phyloP scores from a whole-genome alignment of 1,140 invertebrate species.

The Drosophila pseudoobscura region DNA sequence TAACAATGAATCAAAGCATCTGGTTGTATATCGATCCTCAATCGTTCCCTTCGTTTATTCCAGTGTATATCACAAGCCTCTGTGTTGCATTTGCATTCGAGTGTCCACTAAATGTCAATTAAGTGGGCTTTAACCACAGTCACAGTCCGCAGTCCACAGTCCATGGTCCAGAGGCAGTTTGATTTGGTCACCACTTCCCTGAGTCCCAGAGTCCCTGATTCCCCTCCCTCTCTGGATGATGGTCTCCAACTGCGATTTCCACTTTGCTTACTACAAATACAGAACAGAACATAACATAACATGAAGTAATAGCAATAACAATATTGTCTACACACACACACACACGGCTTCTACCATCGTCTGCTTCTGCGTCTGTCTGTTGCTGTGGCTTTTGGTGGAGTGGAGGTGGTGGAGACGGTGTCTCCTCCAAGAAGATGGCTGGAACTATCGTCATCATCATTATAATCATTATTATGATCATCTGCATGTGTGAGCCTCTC shows the following conservation, averaged over 20 bases:
- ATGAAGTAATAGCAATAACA: slow-evolving; percentile 70
- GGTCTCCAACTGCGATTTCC: slow-evolving; percentile 71
- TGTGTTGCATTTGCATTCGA: slow-evolving; percentile 66
- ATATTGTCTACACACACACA: slow-evolving; percentile 58
- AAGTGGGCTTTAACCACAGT: slow-evolving; percentile 72
- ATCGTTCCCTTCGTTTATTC: neutral
- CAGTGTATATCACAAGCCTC: slow-evolving; percentile 13
- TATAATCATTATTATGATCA: slow-evolving; percentile 38
- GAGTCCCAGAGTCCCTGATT: slow-evolving; percentile 11
- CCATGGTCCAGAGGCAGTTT: slow-evolving; percentile 47
- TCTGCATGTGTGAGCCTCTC: slow-evolving; percentile 51
- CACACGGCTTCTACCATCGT: slow-evolving; percentile 14
- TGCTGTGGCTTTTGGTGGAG: slow-evolving; percentile 28
- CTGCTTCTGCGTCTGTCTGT: too few relatives aligned
- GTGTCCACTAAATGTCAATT: slow-evolving; percentile 82
- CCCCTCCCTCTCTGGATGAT: slow-evolving; percentile 16
- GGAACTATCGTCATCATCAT: slow-evolving; percentile 9
- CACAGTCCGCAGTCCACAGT: neutral
- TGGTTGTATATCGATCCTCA: too few relatives aligned
- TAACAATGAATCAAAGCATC: too few relatives aligned
- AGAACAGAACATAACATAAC: slow-evolving; percentile 72
- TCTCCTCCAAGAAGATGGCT: slow-evolving; percentile 8
- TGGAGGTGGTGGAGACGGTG: slow-evolving; percentile 7
- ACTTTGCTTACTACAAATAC: slow-evolving; percentile 69
- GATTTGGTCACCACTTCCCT: slow-evolving; percentile 65